phyloP scores from a whole-genome alignment of 2,797 vertebrate genomes.

The Cyclopterus lumpus region DNA sequence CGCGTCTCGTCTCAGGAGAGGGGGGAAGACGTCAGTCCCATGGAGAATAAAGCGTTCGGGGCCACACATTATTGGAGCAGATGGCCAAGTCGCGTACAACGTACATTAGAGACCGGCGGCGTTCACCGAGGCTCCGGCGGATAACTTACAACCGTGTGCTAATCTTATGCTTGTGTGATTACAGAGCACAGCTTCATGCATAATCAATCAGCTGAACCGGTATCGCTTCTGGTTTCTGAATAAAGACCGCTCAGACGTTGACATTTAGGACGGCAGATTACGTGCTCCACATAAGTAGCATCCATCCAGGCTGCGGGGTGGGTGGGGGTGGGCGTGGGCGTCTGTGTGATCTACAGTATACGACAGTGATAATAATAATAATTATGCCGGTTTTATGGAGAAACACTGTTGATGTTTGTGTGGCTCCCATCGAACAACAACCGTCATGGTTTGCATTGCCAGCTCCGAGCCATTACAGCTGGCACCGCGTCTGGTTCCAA shows the following conservation, averaged over 20 bases:
- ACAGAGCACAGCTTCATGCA: constrained; percentile 30
- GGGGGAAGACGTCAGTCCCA: background rate
- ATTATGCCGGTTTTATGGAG: constrained; percentile 8
- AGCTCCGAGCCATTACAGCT: background rate
- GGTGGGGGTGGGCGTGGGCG: background rate
- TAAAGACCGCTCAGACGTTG: background rate
- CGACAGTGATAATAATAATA: background rate
- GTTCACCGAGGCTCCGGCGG: constrained; percentile 1
- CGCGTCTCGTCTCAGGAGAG: constrained; percentile 3
- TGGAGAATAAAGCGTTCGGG: background rate
- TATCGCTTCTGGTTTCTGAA: constrained; percentile 4
- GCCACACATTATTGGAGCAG: background rate
- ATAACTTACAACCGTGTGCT: background rate
- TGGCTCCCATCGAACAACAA: background rate
- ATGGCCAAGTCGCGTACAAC: too few species aligned
- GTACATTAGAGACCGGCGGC: background rate
- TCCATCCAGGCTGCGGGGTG: background rate
- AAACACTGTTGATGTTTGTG: constrained; percentile 9
- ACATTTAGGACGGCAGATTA: constrained; percentile 7
- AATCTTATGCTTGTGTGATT: constrained; percentile 29
- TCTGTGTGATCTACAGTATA: constrained; percentile 18
- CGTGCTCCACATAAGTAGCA: constrained; percentile 3
- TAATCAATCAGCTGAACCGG: constrained; percentile 20
- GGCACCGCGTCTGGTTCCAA: background rate
- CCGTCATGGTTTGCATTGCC: background rate